These are phyloP conservation scores for Neolamprologus kungweensis DNA, from an alignment of 2,113 vertebrate genomes.

Conservation along the genomic window DNA sequence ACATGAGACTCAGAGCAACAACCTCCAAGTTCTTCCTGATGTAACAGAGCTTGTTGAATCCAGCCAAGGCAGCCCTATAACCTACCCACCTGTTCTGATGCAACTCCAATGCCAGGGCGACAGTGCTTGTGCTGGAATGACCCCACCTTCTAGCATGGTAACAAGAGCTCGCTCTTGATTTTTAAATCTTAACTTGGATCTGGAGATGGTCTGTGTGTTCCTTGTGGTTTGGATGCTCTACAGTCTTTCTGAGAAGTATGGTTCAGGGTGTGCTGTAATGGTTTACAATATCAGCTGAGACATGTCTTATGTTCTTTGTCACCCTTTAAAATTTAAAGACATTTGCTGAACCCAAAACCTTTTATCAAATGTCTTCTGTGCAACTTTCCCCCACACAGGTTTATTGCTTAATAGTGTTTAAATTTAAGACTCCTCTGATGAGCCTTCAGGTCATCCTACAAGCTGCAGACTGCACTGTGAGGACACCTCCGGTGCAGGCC, in stretches of 20 bases:
- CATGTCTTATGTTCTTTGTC: background rate
- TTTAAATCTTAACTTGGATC: background rate
- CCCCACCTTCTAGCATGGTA: conserved; percentile 44
- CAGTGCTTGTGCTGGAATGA: background rate
- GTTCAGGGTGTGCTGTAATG: background rate
- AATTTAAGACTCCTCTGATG: background rate
- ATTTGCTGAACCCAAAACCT: background rate
- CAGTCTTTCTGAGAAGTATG: background rate
- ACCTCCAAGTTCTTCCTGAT: background rate
- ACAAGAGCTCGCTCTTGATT: background rate
- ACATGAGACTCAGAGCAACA: background rate
- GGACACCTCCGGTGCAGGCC: background rate
- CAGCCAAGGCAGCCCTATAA: conserved; percentile 63
- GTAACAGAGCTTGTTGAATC: conserved; percentile 44
- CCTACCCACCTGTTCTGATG: background rate
- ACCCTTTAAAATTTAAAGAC: background rate
- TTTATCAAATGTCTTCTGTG: background rate
- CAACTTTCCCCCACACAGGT: background rate
- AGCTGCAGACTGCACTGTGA: background rate
- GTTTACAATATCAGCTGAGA: background rate
- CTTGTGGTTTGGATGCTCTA: background rate
- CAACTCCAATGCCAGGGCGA: background rate
- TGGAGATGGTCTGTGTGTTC: background rate
- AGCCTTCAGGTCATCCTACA: background rate
- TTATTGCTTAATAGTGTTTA: background rate